A percentile compares a stretch with the other conserved stretches of the same genome.
phyloP scores from a whole-genome alignment of 2,113 vertebrate genomes.

The Grammomys dolichurus region DNA sequence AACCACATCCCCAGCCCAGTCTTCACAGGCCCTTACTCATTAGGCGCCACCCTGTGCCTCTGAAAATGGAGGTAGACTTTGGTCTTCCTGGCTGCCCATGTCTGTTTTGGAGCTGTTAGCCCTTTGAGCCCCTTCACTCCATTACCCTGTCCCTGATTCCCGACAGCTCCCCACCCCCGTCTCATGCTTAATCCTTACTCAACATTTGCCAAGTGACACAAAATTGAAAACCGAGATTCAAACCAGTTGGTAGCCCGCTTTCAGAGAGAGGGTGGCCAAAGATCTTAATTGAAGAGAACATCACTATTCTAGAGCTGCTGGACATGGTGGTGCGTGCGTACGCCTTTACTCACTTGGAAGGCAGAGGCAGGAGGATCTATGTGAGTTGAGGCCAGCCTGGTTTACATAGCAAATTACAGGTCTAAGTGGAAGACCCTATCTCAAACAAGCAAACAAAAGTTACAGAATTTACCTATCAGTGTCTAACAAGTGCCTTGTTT shows the following conservation, averaged over 20 bases:
- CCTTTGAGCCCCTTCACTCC: too few relatives aligned
- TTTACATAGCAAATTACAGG: neutral
- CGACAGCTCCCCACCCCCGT: neutral
- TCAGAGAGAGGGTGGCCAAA: neutral
- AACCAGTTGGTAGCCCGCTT: neutral
- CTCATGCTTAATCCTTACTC: too few relatives aligned
- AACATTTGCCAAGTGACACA: neutral
- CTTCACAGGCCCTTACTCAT: neutral
- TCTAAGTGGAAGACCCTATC: neutral
- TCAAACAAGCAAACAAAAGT: neutral
- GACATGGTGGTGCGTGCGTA: neutral
- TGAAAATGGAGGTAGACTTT: neutral
- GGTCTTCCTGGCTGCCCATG: neutral
- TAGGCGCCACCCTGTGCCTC: neutral
- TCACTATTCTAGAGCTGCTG: neutral
- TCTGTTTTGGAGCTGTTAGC: neutral
- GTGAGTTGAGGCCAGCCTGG: neutral
- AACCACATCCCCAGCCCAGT: neutral
- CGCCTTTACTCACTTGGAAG: neutral
- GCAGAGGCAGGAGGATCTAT: neutral
- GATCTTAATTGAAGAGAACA: neutral
- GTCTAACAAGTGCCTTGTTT: neutral
- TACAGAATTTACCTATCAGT: neutral
- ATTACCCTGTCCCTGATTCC: neutral
- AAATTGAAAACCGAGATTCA: neutral